Evolutionary conservation across 2,797 vertebrate species (phyloP), one percentile per base, ranked within the genome.

Genomic region (Columba guinea): DNA sequence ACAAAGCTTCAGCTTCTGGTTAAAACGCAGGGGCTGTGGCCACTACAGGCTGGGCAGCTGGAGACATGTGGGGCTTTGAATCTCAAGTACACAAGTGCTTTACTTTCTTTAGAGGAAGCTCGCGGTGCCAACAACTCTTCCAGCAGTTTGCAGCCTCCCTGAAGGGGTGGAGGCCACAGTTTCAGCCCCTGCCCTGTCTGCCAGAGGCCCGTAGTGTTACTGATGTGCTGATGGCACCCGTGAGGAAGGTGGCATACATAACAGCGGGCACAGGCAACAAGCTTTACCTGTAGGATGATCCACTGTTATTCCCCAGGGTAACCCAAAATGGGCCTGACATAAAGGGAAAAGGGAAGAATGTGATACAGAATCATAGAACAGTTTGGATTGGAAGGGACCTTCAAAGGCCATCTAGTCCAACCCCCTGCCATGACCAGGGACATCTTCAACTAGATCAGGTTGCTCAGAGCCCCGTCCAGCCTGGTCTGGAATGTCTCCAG

Each of bases 1-100:
- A 1, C 26, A 58, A 64, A 74, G 21, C 44, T 64, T 58, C 37
- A 28, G 7, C 14, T 76, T 37, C 63, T 73, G 46, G 26, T 70
- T 60, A 11, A 74, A 76, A 76, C 1, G 1, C 32, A 46, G 65
- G 16, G 13, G 7, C 34, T 14, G 18, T 13, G 37, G n/a, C 9
- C 2, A 11, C 13, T 0, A 2, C 20, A 2, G 8, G 5, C 46
- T 63, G 35, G 49, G 52, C 30, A 41, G 48, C 5, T 11, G 22
- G 18, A 60, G 65, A 58, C 44, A 19, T 32, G 75, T 1, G 2
- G 56, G 41, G n/a, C 41, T 69, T 59, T 73, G 51, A 60, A 19
- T 22, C 27, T 48, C 11, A 48, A n/a, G 32, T 16, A 32, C 7
- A 13, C n/a, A 30, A 32, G 24, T 11, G 18, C 13, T 71, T 84